These are phyloP conservation scores for Rosalia funebris DNA, from an alignment of 2,888 invertebrate species.

Conservation along the genomic window DNA sequence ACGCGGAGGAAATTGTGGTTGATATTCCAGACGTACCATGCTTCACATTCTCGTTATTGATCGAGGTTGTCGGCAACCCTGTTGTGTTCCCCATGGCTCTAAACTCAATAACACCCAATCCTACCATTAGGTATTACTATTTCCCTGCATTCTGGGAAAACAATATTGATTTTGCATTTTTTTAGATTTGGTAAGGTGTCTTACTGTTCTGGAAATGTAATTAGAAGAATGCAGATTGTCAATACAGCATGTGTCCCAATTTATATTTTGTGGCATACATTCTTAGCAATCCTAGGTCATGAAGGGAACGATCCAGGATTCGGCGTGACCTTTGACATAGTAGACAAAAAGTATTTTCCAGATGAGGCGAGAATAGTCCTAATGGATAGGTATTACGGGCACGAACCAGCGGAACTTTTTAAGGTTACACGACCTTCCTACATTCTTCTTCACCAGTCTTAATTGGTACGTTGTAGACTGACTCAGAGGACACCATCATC, in stretches of 20 bases:
- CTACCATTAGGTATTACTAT: conserved; percentile 54
- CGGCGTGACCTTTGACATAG: conserved; percentile 34
- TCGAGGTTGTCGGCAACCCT: conserved; percentile 60
- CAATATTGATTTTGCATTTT: not conserved
- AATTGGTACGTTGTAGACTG: conserved; percentile 32
- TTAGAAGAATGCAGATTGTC: conserved; percentile 40
- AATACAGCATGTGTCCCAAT: conserved; percentile 47
- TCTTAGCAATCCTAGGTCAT: conserved; percentile 24
- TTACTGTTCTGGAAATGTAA: conserved; percentile 33
- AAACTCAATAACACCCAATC: conserved; percentile 50
- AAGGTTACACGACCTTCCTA: too few relatives aligned
- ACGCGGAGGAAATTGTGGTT: conserved; percentile 62
- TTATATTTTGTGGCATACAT: conserved; percentile 47
- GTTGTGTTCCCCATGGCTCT: conserved; percentile 59
- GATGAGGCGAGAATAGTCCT: conserved; percentile 29
- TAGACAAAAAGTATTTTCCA: conserved; percentile 12
- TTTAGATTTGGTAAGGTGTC: conserved; percentile 46
- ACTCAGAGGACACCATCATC: conserved; percentile 32
- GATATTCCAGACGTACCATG: conserved; percentile 58
- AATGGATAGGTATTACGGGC: conserved; percentile 38
- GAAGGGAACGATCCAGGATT: conserved; percentile 23
- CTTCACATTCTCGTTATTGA: conserved; percentile 57
- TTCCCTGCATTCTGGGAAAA: not conserved
- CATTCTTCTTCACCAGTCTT: too few relatives aligned
- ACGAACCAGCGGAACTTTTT: conserved; percentile 31